Evolutionary conservation across 2,888 invertebrate species (phyloP).

Genomic region (Heterodera filipjevi): DNA sequence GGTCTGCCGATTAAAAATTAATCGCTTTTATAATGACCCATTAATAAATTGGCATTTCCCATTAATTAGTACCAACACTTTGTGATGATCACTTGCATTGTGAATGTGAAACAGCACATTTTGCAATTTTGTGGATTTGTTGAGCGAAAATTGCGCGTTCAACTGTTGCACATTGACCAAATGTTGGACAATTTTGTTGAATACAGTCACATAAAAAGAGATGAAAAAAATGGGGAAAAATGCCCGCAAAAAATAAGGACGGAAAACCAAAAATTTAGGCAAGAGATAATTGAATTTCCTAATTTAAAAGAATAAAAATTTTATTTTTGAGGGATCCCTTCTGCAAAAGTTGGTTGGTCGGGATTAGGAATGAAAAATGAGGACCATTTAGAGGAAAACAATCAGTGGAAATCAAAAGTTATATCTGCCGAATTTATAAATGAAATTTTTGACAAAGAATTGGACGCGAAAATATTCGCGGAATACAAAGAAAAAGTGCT

Average conservation of each 20-base stretch:
- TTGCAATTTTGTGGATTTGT: neutral
- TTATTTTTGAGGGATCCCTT: neutral
- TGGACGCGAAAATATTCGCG: neutral
- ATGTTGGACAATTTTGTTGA: neutral
- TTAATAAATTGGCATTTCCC: too few relatives aligned
- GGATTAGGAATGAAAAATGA: neutral
- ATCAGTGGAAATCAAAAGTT: neutral
- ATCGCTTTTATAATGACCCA: too few relatives aligned
- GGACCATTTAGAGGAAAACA: neutral
- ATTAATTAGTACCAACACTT: neutral
- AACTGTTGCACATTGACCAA: neutral
- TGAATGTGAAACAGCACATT: conserved; percentile 1
- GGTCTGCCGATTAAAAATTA: too few relatives aligned
- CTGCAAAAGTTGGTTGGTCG: neutral
- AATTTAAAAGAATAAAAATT: too few relatives aligned
- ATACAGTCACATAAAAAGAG: neutral
- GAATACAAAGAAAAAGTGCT: neutral
- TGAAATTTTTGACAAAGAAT: neutral
- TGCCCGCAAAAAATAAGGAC: neutral
- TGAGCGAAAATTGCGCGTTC: neutral
- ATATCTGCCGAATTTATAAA: neutral
- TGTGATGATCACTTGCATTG: neutral
- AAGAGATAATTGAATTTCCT: too few relatives aligned
- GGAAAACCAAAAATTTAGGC: neutral
- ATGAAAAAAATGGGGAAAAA: neutral